phyloP scores from a whole-genome alignment of 2,888 invertebrate species.

The Saturnia pavonia region DNA sequence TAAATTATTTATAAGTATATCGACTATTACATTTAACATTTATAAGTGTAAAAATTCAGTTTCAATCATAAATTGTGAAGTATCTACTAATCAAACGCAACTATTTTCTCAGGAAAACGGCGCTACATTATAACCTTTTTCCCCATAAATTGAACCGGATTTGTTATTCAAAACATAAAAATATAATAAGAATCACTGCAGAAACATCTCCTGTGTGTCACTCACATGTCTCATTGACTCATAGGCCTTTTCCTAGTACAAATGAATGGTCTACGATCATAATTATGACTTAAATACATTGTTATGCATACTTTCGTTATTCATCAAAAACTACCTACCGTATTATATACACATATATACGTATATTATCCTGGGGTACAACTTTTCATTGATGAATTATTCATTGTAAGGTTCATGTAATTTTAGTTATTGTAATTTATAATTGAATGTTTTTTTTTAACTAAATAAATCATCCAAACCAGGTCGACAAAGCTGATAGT shows the following conservation, averaged over 20 bases:
- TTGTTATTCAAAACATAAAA: slow-evolving; percentile 68
- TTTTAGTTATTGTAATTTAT: too few species aligned
- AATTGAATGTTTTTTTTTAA: background rate
- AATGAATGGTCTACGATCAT: slow-evolving; percentile 16
- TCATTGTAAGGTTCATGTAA: too few species aligned
- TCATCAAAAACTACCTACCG: background rate
- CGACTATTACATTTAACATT: too few species aligned
- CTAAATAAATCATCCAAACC: background rate
- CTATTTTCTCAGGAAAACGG: too few species aligned
- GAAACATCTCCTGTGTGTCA: slow-evolving; percentile 72
- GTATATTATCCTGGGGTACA: background rate
- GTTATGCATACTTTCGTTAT: slow-evolving; percentile 11
- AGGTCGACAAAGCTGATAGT: background rate
- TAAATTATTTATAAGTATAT: too few species aligned
- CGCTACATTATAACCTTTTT: slow-evolving; percentile 23
- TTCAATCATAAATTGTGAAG: too few species aligned
- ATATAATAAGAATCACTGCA: slow-evolving; percentile 62
- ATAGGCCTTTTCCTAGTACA: slow-evolving; percentile 53
- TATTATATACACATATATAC: background rate
- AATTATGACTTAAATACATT: slow-evolving; percentile 16
- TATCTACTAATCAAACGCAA: too few species aligned
- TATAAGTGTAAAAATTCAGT: too few species aligned
- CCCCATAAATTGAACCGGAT: slow-evolving; percentile 16
- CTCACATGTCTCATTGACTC: slow-evolving; percentile 68
- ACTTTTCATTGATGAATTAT: background rate